Evolutionary conservation across 2,888 invertebrate species (phyloP).

Genomic region (Eutolmus rufibarbis): DNA sequence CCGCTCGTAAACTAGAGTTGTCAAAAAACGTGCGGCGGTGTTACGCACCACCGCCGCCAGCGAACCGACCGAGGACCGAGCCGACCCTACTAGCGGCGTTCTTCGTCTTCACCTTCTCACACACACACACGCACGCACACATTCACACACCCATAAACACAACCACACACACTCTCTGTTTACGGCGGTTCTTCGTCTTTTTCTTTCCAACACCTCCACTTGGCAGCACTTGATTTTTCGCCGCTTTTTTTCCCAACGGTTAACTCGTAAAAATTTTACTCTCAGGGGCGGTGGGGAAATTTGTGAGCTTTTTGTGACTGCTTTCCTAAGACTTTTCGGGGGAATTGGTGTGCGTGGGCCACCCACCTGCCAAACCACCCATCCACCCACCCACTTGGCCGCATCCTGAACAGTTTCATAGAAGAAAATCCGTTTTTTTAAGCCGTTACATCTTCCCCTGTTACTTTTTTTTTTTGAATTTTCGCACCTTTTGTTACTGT

Average conservation of each 20-base stretch:
- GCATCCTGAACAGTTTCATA: neutral
- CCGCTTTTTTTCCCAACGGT: conserved; percentile 10
- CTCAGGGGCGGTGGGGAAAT: conserved; percentile 12
- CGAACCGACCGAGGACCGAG: neutral
- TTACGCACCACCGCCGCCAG: neutral
- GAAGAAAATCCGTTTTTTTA: neutral
- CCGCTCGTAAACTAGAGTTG: conserved; percentile 36
- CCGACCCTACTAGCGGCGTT: neutral
- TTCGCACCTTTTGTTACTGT: neutral
- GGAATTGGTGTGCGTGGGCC: neutral
- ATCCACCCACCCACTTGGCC: neutral
- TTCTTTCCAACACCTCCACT: conserved; percentile 37
- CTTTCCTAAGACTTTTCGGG: conserved; percentile 7
- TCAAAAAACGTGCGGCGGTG: conserved; percentile 32
- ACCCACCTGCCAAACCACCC: neutral
- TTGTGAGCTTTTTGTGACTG: neutral
- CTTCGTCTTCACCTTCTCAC: neutral
- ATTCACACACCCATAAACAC: neutral
- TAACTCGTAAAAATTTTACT: conserved; percentile 8
- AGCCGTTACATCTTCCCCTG: neutral
- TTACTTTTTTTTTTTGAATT: neutral
- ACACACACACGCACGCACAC: neutral
- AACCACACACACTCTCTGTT: neutral
- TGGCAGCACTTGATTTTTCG: conserved; percentile 14
- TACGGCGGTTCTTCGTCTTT: conserved; percentile 10